Evolutionary conservation across 2,113 vertebrate genomes (phyloP).

Genomic region (Gadus chalcogrammus): DNA sequence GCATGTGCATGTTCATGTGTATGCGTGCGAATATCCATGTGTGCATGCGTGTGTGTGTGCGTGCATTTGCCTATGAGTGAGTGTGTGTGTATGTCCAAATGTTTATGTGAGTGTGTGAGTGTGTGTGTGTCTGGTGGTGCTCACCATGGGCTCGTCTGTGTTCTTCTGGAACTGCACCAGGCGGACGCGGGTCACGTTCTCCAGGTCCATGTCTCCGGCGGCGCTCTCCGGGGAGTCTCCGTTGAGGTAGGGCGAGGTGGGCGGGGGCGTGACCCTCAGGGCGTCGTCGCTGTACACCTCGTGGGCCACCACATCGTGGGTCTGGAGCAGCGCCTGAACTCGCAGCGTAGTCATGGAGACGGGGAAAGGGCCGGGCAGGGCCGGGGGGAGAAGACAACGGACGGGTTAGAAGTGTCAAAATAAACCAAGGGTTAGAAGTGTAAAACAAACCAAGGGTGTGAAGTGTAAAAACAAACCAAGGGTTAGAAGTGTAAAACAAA

Average conservation of each 20-base stretch:
- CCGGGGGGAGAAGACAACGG: background rate
- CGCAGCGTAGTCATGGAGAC: background rate
- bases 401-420: background rate
- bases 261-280: slow-evolving; percentile 93
- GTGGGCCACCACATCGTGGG: slow-evolving; percentile 97
- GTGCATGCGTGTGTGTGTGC: no score
- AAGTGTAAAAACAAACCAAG: no score
- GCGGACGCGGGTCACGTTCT: slow-evolving; percentile 95
- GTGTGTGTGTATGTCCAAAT: no score
- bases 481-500: no score
- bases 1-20: no score
- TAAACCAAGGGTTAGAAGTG: no score
- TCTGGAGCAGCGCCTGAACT: slow-evolving; percentile 93
- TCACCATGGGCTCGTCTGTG: slow-evolving; percentile 96
- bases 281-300: slow-evolving; percentile 99
- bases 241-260: slow-evolving; percentile 96
- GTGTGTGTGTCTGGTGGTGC: background rate
- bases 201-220: slow-evolving; percentile 98
- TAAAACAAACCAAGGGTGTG: no score
- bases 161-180: slow-evolving; percentile 99
- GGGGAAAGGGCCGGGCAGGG: background rate
- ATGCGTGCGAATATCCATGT: no score
- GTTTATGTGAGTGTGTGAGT: slow-evolving; percentile 2
- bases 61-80: no score
- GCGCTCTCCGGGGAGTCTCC: slow-evolving; percentile 97